Percentiles rank a stretch among this genome's conserved stretches.
These are phyloP conservation scores for Chaetodon trifascialis DNA, from an alignment of 2,113 vertebrate genomes.

Conservation along the genomic window DNA sequence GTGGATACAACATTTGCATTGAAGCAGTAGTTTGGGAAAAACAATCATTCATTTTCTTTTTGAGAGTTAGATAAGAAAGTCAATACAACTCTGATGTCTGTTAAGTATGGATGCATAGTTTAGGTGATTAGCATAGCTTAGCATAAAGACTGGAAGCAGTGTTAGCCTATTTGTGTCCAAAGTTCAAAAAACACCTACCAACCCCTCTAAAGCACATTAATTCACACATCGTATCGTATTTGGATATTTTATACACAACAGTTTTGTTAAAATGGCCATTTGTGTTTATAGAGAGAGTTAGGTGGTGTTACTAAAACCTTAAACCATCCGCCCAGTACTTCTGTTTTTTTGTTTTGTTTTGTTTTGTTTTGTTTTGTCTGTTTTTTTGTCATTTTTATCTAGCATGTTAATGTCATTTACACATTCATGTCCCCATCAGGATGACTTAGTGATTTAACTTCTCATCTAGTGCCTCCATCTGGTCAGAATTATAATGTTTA, in stretches of 20 bases:
- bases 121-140: neutral
- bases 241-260: neutral
- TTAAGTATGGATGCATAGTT: neutral
- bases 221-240: neutral
- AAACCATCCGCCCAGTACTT: neutral
- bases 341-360: too few relatives aligned
- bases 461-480: too few relatives aligned
- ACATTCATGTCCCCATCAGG: too few relatives aligned
- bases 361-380: too few relatives aligned
- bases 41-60: neutral
- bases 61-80: neutral
- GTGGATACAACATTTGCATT: conserved; percentile 24
- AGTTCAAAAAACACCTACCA: neutral
- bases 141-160: neutral
- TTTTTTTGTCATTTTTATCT: too few relatives aligned
- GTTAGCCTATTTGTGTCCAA: neutral
- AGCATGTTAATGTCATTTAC: too few relatives aligned
- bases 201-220: neutral
- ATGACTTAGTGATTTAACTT: too few relatives aligned
- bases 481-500: too few relatives aligned
- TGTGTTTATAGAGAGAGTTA: neutral
- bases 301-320: neutral
- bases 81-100: neutral
- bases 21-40: neutral
- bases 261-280: neutral